Conservation (phyloP, 2,888 invertebrate genomes). For the Drosophila lacicola region DNA sequence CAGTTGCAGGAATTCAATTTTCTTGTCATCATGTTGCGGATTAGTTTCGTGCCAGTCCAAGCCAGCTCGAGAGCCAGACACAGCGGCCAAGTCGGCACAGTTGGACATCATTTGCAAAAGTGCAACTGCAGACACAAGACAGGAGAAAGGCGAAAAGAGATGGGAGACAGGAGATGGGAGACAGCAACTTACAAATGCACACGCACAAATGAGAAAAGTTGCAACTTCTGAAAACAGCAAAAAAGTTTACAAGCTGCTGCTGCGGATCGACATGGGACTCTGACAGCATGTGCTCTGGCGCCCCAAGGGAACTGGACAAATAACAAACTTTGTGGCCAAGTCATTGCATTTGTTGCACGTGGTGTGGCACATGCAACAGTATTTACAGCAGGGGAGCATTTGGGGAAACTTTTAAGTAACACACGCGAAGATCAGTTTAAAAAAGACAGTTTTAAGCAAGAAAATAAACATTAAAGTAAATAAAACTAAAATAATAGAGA, state of each 20-base stretch:
- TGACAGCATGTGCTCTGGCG: conserved; percentile 1
- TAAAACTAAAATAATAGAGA: no score
- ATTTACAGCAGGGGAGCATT: conserved; percentile 28
- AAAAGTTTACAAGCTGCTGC: conserved; percentile 66
- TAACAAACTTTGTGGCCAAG: conserved; percentile 70
- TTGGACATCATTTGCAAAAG: conserved; percentile 65
- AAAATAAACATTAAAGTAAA: background rate
- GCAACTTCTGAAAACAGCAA: conserved; percentile 60
- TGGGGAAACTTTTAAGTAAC: conserved; percentile 43
- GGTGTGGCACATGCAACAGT: conserved; percentile 18
- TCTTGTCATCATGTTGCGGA: conserved; percentile 81
- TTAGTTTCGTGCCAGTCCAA: conserved; percentile 71
- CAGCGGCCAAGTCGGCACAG: conserved; percentile 26
- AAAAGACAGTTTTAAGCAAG: conserved; percentile 10
- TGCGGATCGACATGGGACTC: conserved; percentile 32
- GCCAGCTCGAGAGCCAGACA: conserved; percentile 8
- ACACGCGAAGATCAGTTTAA: conserved; percentile 27
- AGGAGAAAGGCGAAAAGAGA: conserved; percentile 15
- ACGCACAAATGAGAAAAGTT: conserved; percentile 80
- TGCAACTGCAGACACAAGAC: conserved; percentile 44
- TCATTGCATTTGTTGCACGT: conserved; percentile 58
- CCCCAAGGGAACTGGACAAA: conserved; percentile 41
- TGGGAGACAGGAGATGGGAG: conserved; percentile 16
- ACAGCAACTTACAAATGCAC: conserved; percentile 66
- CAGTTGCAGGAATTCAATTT: conserved; percentile 81